Percentiles rank a stretch among this genome's conserved stretches.
phyloP scores from a whole-genome alignment of 2,888 invertebrate species.

The Geophilus truncorum region DNA sequence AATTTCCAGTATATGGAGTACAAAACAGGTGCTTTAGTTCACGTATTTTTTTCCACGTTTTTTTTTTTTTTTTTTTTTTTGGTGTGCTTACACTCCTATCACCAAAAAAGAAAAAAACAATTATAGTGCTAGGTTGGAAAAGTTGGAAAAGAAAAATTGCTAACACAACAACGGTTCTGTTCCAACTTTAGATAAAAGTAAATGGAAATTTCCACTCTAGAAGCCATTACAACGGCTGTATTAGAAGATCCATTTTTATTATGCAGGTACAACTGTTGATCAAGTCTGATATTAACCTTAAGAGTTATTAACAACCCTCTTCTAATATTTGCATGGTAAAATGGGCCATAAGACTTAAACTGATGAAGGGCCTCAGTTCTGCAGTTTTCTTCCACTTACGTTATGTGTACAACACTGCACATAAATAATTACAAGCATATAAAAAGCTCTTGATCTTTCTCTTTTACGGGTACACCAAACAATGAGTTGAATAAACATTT shows the following conservation, averaged over 20 bases:
- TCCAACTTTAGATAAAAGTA: background rate
- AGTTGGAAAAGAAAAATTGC: background rate
- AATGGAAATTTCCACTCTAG: background rate
- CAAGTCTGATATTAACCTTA: background rate
- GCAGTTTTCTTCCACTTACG: background rate
- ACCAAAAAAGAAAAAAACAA: background rate
- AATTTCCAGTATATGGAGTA: background rate
- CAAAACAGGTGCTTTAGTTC: background rate
- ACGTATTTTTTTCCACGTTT: no score
- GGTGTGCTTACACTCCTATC: background rate
- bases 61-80: background rate
- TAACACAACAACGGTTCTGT: background rate
- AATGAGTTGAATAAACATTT: slow-evolving; percentile 10
- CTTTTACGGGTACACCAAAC: background rate
- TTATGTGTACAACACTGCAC: background rate
- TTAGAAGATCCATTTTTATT: background rate
- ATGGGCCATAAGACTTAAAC: background rate
- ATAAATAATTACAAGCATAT: background rate
- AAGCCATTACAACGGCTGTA: background rate
- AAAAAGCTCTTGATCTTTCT: background rate
- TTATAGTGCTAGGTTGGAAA: background rate
- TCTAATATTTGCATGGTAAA: background rate
- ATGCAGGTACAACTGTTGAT: background rate
- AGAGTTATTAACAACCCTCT: background rate
- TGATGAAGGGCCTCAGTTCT: background rate